phyloP scores from a whole-genome alignment of 2,797 vertebrate species.

The Linurgus olivaceus region DNA sequence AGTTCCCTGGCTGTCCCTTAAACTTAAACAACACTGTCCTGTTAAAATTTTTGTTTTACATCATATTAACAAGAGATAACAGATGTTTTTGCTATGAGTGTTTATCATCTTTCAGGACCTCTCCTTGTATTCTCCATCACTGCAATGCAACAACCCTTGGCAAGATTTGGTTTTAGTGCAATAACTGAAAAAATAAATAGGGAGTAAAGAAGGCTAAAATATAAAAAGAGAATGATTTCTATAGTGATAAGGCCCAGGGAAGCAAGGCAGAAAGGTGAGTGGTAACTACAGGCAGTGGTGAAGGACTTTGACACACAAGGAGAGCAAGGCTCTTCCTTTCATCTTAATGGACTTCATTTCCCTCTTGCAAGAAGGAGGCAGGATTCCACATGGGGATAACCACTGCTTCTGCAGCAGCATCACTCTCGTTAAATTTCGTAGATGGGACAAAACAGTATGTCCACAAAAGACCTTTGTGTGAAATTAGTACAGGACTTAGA shows the following conservation, averaged over 20 bases:
- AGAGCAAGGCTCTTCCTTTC: background rate
- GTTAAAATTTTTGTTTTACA: background rate
- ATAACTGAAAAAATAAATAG: background rate
- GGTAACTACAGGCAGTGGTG: background rate
- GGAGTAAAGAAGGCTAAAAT: background rate
- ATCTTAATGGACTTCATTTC: background rate
- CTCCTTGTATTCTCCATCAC: background rate
- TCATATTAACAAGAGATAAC: background rate
- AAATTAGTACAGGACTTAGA: slow-evolving; percentile 68
- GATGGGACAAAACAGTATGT: background rate
- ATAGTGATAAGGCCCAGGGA: background rate
- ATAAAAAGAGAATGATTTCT: background rate
- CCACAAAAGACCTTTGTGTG: slow-evolving; percentile 78
- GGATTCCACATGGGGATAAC: slow-evolving; percentile 77
- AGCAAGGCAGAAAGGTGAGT: background rate
- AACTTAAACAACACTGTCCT: background rate
- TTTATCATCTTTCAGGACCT: background rate
- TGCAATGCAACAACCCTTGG: background rate
- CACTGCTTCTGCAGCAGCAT: slow-evolving; percentile 81
- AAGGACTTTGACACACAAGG: background rate
- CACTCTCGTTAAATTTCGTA: slow-evolving; percentile 73
- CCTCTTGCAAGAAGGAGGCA: background rate
- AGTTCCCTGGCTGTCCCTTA: background rate
- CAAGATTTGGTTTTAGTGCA: background rate
- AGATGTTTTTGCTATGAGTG: background rate